Percentiles rank a stretch among this genome's conserved stretches.
These are phyloP conservation scores for Deroptyus accipitrinus DNA, from an alignment of 2,113 vertebrate genomes.

Conservation along the genomic window DNA sequence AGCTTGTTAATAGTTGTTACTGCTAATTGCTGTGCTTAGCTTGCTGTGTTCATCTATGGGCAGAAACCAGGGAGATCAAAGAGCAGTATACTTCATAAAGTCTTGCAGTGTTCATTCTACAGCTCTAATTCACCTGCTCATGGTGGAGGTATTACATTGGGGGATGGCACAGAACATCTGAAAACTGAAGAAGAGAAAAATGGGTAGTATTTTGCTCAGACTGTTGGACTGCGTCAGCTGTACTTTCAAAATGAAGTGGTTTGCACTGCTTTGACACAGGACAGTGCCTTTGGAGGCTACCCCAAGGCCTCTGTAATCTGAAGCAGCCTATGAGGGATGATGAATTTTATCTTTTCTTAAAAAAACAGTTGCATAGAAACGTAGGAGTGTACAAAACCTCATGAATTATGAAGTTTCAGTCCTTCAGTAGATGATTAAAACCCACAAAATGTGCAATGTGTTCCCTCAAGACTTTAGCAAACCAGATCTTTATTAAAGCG, in stretches of 20 bases:
- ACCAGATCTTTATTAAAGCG: not conserved
- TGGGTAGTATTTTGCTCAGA: not conserved
- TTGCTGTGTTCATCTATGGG: not conserved
- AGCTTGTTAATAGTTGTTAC: conserved; percentile 17
- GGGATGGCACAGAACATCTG: not conserved
- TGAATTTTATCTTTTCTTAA: not conserved
- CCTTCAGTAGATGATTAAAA: not conserved
- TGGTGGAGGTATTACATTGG: not conserved
- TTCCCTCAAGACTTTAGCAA: not conserved
- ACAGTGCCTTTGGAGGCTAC: not conserved
- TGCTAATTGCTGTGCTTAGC: conserved; percentile 49
- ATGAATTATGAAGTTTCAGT: not conserved
- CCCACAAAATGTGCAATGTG: not conserved
- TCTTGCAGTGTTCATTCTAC: not conserved
- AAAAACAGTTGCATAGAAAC: not conserved
- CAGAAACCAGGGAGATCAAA: conserved; percentile 38
- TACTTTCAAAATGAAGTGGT: not conserved
- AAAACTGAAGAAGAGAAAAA: not conserved
- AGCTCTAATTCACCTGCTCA: conserved; percentile 4
- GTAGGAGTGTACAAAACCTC: not conserved
- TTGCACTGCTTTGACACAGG: not conserved
- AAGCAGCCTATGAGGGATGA: not conserved
- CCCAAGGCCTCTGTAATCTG: not conserved
- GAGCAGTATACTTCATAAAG: conserved; percentile 29
- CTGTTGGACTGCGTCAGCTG: not conserved